phyloP scores from a whole-genome alignment of 2,113 vertebrate genomes.

The Nettapus auritus region DNA sequence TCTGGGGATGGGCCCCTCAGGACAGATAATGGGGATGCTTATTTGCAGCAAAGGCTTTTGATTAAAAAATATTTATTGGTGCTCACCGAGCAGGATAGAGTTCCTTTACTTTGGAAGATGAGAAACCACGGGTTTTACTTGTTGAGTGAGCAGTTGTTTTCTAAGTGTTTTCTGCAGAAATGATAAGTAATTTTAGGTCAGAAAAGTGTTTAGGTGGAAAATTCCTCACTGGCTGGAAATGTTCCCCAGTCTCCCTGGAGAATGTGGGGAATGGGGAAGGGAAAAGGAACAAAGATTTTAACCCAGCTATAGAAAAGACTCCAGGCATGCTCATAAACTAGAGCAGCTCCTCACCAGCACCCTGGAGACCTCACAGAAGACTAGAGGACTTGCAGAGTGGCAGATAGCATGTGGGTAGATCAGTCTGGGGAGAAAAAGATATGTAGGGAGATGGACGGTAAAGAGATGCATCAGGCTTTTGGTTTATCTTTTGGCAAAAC shows the following conservation, averaged over 20 bases:
- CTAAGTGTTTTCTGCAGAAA: slow-evolving; percentile 9
- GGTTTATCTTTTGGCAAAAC: background rate
- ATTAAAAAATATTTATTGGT: background rate
- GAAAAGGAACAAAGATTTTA: background rate
- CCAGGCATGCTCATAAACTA: accelerated
- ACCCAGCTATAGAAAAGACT: background rate
- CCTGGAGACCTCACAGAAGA: background rate
- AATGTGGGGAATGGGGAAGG: background rate
- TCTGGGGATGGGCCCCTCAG: background rate
- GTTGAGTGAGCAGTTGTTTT: background rate
- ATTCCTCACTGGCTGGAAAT: slow-evolving; percentile 42
- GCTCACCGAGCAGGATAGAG: background rate
- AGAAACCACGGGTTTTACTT: background rate
- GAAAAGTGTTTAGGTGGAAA: slow-evolving; percentile 40
- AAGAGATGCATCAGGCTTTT: background rate
- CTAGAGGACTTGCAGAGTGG: background rate
- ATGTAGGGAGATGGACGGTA: background rate
- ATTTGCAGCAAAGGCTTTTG: background rate
- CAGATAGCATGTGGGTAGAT: slow-evolving; percentile 62
- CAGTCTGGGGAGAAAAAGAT: background rate
- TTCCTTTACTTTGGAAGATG: background rate
- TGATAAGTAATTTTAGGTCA: slow-evolving; percentile 53
- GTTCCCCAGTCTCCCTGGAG: slow-evolving; percentile 1
- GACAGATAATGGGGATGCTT: background rate
- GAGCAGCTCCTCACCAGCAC: background rate